These are phyloP conservation scores for Drosophila nr. fundita DNA, from an alignment of 2,888 invertebrate genomes.

Conservation along the genomic window DNA sequence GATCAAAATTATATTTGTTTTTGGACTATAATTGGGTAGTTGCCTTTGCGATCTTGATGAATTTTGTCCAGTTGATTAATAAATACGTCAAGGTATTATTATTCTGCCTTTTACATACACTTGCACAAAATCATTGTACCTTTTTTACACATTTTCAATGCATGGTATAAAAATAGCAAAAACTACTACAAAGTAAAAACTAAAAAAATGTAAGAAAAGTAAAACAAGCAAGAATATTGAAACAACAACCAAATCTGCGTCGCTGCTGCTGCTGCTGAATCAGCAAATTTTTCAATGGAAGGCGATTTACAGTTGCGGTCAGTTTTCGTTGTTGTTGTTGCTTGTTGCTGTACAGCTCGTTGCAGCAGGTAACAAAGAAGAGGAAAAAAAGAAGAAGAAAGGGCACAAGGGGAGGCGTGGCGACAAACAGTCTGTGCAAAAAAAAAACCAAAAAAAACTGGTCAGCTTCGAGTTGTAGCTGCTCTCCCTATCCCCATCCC, in stretches of 20 bases:
- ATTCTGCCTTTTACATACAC: not conserved
- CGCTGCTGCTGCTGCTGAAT: constrained; percentile 54
- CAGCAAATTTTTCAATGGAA: constrained; percentile 70
- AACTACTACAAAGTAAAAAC: constrained; percentile 17
- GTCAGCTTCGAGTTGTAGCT: constrained; percentile 39
- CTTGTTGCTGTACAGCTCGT: constrained; percentile 19
- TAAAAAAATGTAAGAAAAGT: not conserved
- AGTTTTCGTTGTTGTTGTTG: constrained; percentile 33
- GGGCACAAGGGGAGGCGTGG: constrained; percentile 28
- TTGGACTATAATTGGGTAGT: not conserved
- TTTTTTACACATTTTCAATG: not conserved
- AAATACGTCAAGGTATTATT: not conserved
- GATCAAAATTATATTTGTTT: not conserved
- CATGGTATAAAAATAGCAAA: not conserved
- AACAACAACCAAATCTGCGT: constrained; percentile 45
- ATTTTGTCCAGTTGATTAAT: not conserved
- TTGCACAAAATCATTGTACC: not conserved
- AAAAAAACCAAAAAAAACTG: constrained; percentile 27
- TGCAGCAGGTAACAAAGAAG: constrained; percentile 55
- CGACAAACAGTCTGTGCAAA: constrained; percentile 49
- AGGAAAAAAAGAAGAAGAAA: not conserved
- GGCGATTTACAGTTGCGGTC: constrained; percentile 62
- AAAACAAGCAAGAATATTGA: constrained; percentile 48
- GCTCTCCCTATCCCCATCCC: not conserved
- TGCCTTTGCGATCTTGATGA: not conserved